Evolutionary conservation across 1,140 invertebrate genomes (phyloP).

Genomic region (Drosophila mauritiana): DNA sequence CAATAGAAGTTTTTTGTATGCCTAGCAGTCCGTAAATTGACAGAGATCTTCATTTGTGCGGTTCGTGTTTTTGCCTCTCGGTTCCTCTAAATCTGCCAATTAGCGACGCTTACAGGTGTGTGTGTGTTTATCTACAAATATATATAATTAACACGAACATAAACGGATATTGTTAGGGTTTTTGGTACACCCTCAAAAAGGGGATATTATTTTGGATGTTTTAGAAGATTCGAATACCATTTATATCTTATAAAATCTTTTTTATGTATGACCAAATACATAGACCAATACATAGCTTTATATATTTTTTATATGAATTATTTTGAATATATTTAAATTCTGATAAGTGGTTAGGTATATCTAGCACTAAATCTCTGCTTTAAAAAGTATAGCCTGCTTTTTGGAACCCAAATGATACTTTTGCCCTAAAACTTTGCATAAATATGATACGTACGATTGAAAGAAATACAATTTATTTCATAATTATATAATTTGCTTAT

Average conservation of each 20-base stretch:
- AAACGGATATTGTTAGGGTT: constrained; percentile 2
- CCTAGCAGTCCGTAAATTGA: constrained; percentile 51
- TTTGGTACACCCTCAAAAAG: not conserved
- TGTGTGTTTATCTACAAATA: not conserved
- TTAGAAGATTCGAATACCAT: no score
- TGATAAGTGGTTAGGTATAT: not conserved
- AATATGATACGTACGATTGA: not conserved
- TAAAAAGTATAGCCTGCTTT: not conserved
- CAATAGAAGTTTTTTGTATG: constrained; percentile 50
- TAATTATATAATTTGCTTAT: not conserved
- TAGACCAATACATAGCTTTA: no score
- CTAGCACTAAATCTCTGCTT: no score
- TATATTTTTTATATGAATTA: no score
- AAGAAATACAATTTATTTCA: no score
- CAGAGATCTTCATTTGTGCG: constrained; percentile 47
- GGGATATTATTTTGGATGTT: not conserved
- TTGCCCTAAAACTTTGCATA: no score
- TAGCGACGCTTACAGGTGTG: constrained; percentile 33
- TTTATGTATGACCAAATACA: no score
- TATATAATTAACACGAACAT: constrained; percentile 44
- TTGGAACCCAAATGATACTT: not conserved
- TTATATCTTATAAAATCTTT: no score
- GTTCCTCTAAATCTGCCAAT: constrained; percentile 47
- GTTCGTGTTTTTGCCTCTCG: constrained; percentile 1
- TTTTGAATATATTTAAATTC: no score